Conservation (phyloP, 1,140 invertebrate genomes). For the Drosophila lini region DNA sequence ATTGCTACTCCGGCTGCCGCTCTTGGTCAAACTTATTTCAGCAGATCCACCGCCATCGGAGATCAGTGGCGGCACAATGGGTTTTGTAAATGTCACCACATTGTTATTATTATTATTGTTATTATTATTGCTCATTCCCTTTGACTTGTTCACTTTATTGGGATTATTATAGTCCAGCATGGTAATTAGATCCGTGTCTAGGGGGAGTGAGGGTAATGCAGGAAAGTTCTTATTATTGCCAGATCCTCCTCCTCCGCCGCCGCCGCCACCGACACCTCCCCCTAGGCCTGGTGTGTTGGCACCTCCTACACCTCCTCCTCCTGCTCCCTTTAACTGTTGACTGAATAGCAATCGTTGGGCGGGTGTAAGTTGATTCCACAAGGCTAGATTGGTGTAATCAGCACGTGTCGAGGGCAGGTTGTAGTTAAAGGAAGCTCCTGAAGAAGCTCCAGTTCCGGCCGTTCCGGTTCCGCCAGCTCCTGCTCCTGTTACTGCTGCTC, state of each 20-base stretch:
- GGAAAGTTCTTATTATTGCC: slow-evolving; percentile 53
- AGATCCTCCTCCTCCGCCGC: background rate
- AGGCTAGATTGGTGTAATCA: slow-evolving; percentile 73
- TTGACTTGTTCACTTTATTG: slow-evolving; percentile 49
- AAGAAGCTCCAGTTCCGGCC: background rate
- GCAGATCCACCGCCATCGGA: slow-evolving; percentile 37
- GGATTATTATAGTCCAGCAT: slow-evolving; percentile 83
- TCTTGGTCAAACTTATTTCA: slow-evolving; percentile 28
- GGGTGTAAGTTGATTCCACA: slow-evolving; percentile 80
- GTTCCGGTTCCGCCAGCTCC: background rate
- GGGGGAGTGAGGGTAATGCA: slow-evolving; percentile 68
- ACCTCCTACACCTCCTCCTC: no score
- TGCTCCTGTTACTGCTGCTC: background rate
- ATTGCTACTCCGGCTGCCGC: background rate
- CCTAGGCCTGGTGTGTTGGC: background rate
- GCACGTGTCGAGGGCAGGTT: slow-evolving; percentile 69
- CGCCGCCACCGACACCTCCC: background rate
- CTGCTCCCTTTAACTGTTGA: slow-evolving; percentile 69
- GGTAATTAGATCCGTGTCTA: slow-evolving; percentile 80
- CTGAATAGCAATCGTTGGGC: slow-evolving; percentile 71
- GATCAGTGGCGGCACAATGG: slow-evolving; percentile 71
- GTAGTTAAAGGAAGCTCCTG: slow-evolving; percentile 60
- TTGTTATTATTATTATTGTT: background rate
- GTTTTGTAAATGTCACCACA: slow-evolving; percentile 69
- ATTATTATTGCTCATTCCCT: background rate